Evolutionary conservation across 2,888 invertebrate genomes (phyloP), one percentile per base, ranked within the genome.

Genomic region (Prenolepis imparis): DNA sequence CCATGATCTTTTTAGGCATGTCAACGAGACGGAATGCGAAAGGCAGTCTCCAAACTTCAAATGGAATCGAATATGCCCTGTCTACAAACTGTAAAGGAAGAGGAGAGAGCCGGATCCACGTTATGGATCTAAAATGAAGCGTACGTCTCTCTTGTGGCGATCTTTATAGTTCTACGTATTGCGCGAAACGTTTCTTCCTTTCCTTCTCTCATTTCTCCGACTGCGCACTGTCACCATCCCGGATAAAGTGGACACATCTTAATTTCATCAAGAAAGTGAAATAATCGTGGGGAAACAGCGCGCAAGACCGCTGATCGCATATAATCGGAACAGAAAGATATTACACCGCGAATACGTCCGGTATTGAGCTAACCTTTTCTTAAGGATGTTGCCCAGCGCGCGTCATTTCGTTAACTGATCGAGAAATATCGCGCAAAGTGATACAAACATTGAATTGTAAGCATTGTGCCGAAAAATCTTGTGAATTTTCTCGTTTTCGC

Each of bases 71-170:
- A 85, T 82, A 80, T 87, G 83, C 83, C 83, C 83, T 88, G 88
- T 90, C 89, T 85, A 67, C 77, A 82, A 84, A 73, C 64, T 36
- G 48, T 15, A n/a, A 18, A 8, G 18, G 6, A 6, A 18, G 18
- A 48, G 44, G 59, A 85, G 81, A n/a, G n/a, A n/a, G n/a, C 64
- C 78, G 70, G 72, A 64, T 57, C n/a, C 75, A 61, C 81, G 78
- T 84, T 87, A 82, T 78, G 84, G 86, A 87, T 91, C 85, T 86
- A 86, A 85, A 89, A 88, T 86, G 85, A 86, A 90, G 86, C 87
- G 84, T 86, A 88, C 85, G 61, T 59, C 82, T 66, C 78, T 57
- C 73, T 63, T 57, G 68, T 57, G 68, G 41, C 78, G 12, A 72
- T 44, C 32, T 36, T 59, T 21, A n/a, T 61, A 72, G 67, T 64